phyloP scores from a whole-genome alignment of 2,113 vertebrate species.

The Tychaedon coryphoeus region DNA sequence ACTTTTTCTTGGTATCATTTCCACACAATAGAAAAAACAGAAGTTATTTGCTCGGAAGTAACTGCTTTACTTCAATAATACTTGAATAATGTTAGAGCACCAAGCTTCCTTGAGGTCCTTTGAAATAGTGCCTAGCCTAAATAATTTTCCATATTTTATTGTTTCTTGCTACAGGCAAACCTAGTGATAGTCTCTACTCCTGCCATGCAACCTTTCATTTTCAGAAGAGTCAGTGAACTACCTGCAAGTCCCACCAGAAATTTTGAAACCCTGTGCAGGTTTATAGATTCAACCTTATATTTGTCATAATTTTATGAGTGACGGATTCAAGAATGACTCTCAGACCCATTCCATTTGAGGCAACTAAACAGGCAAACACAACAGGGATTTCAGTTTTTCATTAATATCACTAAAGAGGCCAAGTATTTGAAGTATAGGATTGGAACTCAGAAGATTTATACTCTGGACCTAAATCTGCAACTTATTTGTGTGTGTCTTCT shows the following conservation, averaged over 20 bases:
- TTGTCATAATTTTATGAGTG: background rate
- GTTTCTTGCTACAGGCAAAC: background rate
- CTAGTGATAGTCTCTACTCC: background rate
- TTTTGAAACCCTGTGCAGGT: background rate
- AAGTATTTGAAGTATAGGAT: background rate
- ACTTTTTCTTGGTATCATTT: background rate
- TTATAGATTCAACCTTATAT: background rate
- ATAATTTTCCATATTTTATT: background rate
- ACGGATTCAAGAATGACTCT: background rate
- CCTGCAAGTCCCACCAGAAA: background rate
- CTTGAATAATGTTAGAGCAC: background rate
- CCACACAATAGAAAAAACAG: background rate
- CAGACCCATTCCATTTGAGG: background rate
- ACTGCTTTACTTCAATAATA: background rate
- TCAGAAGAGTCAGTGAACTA: background rate
- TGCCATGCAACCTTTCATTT: fast-evolving
- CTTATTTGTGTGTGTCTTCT: background rate
- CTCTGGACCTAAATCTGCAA: background rate
- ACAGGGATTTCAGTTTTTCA: background rate
- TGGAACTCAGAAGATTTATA: background rate
- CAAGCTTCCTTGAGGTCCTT: background rate
- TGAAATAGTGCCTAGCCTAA: background rate
- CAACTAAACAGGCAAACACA: background rate
- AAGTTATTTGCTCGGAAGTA: background rate
- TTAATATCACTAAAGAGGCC: background rate